Evolutionary conservation across 2,888 invertebrate species (phyloP), one percentile per base, ranked within the genome.

Genomic region (Volucella inflata): DNA sequence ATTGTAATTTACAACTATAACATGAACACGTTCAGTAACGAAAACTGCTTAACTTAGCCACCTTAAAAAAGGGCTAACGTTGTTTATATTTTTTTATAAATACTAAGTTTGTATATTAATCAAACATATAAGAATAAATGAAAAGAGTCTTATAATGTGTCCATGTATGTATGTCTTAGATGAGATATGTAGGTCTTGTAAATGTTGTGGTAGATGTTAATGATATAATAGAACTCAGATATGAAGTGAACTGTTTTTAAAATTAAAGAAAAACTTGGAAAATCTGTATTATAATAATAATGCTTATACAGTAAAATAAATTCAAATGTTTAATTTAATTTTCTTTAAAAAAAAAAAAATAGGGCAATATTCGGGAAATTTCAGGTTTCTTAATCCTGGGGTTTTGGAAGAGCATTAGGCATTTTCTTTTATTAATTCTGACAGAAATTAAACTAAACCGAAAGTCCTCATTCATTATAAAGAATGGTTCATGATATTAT

Each of bases 161-260:
- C 72, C 42, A 72, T 51, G 30, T 55, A 42, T 44, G 44, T 51
- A 42, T 14, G 4, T 30, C 30, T 30, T 30, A 30, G 30, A 30
- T 30, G 4, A 30, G 16, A 38, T 40, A 53, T 40, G 30, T n/a
- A 67, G 10, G n/a, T 17, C 2, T 65, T 51, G 65, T 53, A 42
- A 65, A 51, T 65, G 42, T 67, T 67, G 42, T 67, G 51, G 36
- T 38, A 65, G n/a, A 53, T 8, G 65, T 51, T 51, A 53, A 40
- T 65, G 50, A 50, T 17, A 51, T 10, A 51, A 40, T 17, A 51
- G 42, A n/a, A 40, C n/a, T 17, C 17, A 50, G 64, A 51, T 42
- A 53, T 2, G 51, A 30, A 14, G 42, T 14, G 8, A n/a, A 67
- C 14, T 16, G 38, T 38, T 38, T 55, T 17, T 51, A 36, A 12